Conservation (phyloP, 2,113 vertebrate genomes). For the Aix galericulata region DNA sequence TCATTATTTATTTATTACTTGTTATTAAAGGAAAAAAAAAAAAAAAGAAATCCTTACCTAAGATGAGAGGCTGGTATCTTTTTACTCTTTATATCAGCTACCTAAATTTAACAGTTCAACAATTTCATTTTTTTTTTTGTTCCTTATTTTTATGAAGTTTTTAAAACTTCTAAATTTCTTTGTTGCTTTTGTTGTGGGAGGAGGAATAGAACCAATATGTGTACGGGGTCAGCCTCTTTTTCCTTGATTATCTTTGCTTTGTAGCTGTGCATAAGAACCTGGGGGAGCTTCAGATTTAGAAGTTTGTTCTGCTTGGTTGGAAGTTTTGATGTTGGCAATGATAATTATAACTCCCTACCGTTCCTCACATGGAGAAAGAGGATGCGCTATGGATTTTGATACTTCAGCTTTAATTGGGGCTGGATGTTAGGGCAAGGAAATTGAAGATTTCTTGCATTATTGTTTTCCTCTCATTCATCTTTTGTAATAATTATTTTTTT, state of each 20-base stretch:
- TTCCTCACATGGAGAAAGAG: background rate
- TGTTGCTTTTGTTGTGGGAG: background rate
- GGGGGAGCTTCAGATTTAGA: background rate
- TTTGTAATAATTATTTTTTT: background rate
- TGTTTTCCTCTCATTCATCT: background rate
- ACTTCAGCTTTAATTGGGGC: background rate
- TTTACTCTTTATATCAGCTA: background rate
- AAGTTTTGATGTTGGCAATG: background rate
- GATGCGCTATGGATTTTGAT: background rate
- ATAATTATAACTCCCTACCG: background rate
- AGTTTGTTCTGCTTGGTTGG: background rate
- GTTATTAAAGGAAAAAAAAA: no score
- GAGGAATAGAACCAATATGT: background rate
- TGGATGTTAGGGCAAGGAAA: background rate
- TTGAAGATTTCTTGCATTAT: fast-evolving
- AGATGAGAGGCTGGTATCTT: background rate
- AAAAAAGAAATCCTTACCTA: background rate
- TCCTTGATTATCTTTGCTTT: background rate
- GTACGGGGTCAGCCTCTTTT: background rate
- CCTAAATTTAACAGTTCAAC: background rate
- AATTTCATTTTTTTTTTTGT: background rate
- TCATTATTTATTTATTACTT: background rate
- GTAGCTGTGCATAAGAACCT: background rate
- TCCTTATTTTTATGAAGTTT: background rate
- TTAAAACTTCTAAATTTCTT: background rate